Evolutionary conservation across 92 coral and sea anemone species (phyloP).

Genomic region (Bergia sp.): DNA sequence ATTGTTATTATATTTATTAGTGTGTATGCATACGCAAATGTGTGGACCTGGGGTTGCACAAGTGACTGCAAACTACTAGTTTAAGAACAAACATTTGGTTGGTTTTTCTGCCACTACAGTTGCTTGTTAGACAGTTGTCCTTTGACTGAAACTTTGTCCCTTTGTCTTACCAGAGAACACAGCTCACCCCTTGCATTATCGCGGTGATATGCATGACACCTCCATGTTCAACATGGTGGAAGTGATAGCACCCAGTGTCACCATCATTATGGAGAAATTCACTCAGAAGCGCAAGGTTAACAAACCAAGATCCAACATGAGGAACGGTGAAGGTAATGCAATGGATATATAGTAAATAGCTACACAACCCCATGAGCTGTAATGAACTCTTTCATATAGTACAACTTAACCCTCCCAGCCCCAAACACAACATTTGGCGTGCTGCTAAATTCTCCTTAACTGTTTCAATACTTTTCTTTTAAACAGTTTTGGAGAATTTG

Average conservation of each 20-base stretch:
- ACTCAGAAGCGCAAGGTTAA: conserved; percentile 24
- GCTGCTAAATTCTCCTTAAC: no score
- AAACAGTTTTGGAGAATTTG: no score
- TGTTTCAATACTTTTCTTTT: no score
- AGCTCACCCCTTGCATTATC: conserved; percentile 71
- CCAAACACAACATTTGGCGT: no score
- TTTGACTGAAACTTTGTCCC: background rate
- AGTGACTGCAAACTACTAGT: no score
- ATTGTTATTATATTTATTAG: no score
- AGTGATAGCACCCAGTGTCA: conserved; percentile 87
- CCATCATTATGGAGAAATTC: conserved; percentile 90
- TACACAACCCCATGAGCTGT: no score
- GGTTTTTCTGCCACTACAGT: background rate
- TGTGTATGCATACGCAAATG: background rate
- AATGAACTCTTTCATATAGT: no score
- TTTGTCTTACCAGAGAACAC: conserved; percentile 62
- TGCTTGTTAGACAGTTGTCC: background rate
- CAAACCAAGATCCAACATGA: background rate
- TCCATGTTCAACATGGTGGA: conserved; percentile 82
- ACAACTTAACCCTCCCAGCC: no score
- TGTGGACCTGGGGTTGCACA: no score
- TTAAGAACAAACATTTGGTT: background rate
- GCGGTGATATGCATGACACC: conserved; percentile 81
- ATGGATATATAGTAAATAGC: no score
- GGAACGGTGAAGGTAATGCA: conserved; percentile 2